Percentiles rank a stretch among this genome's conserved stretches.
These are phyloP conservation scores for Parnassius apollo DNA, from an alignment of 2,888 invertebrate species.

Conservation along the genomic window DNA sequence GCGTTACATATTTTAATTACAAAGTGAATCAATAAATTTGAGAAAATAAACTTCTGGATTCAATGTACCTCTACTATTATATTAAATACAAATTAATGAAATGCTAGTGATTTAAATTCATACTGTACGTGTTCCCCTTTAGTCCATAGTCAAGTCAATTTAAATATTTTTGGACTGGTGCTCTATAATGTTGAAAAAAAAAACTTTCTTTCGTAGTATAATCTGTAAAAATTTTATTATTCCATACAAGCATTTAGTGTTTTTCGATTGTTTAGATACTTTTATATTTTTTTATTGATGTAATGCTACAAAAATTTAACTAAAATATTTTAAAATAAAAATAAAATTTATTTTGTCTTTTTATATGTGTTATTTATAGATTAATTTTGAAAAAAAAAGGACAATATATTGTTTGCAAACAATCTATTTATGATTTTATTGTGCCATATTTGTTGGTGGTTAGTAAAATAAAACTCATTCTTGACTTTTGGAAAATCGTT, in stretches of 20 bases:
- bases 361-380: conserved; percentile 23
- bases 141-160: conserved; percentile 19
- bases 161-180: conserved; percentile 45
- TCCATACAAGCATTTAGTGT: conserved; percentile 66
- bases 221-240: conserved; percentile 44
- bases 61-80: background rate
- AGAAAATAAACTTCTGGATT: background rate
- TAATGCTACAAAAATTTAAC: conserved; percentile 14
- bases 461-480: background rate
- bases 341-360: conserved; percentile 20
- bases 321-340: conserved; percentile 12
- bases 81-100: background rate
- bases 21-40: too few relatives aligned
- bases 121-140: conserved; percentile 4
- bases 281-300: conserved; percentile 32
- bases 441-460: conserved; percentile 2
- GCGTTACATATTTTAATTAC: too few relatives aligned
- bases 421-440: background rate
- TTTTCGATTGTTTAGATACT: conserved; percentile 35
- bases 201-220: conserved; percentile 26
- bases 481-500: background rate
- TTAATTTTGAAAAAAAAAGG: conserved; percentile 10
- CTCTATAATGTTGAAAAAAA: conserved; percentile 36
- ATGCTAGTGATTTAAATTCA: conserved; percentile 4
- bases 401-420: conserved; percentile 7